Evolutionary conservation across 2,113 vertebrate genomes (phyloP).

Genomic region (Megaceryle torquata): DNA sequence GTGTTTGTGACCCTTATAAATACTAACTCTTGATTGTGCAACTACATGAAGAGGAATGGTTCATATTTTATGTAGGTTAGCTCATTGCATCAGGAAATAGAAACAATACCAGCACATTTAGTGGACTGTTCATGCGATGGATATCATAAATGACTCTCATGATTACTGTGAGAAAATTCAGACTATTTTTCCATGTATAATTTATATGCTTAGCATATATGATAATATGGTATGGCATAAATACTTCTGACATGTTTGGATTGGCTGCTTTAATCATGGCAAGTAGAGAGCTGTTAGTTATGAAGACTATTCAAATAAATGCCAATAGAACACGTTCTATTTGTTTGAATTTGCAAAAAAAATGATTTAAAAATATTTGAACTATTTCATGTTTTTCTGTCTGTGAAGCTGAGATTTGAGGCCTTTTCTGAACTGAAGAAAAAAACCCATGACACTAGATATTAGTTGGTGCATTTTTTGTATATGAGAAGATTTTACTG

Average conservation of each 20-base stretch:
- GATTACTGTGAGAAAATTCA: constrained; percentile 18
- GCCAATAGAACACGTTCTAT: not conserved
- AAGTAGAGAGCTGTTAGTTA: not conserved
- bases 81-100: not conserved
- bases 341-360: not conserved
- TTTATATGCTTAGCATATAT: not conserved
- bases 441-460: not conserved
- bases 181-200: not conserved
- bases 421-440: not conserved
- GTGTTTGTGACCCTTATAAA: not conserved
- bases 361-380: not conserved
- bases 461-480: not conserved
- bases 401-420: not conserved
- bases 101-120: not conserved
- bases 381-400: not conserved
- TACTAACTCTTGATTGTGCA: not conserved
- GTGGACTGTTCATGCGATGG: not conserved
- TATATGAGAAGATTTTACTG: not conserved
- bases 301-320: constrained; percentile 25
- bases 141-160: not conserved
- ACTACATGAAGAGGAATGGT: not conserved
- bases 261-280: constrained; percentile 14
- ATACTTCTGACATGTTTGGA: constrained; percentile 6
- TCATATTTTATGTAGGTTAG: not conserved
- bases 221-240: not conserved